Conservation (phyloP, 1,140 invertebrate genomes). For the Oncopeltus fasciatus region DNA sequence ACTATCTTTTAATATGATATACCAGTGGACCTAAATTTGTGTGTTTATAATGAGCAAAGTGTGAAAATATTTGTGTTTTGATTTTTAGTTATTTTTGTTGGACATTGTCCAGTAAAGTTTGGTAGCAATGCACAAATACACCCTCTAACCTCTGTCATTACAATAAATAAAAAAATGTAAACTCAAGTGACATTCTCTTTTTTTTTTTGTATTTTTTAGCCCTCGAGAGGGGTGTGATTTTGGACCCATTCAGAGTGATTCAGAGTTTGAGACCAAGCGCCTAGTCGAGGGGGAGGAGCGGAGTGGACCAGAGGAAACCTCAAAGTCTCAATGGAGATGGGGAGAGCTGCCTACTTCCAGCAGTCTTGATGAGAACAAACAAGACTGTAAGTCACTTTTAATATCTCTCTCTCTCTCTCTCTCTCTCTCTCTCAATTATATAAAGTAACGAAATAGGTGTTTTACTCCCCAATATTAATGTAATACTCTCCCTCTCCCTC, state of each 20-base stretch:
- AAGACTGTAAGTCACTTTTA: conserved; percentile 19
- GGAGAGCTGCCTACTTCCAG: conserved; percentile 68
- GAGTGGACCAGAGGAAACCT: conserved; percentile 26
- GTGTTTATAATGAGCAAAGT: no score
- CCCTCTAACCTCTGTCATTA: no score
- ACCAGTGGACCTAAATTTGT: no score
- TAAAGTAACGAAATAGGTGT: no score
- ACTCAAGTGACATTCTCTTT: not conserved
- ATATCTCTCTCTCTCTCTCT: not conserved
- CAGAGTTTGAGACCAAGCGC: conserved; percentile 71
- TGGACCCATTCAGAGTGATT: conserved; percentile 81
- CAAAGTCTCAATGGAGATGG: conserved; percentile 80
- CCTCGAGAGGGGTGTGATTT: not conserved
- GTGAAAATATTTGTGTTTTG: no score
- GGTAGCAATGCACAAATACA: no score
- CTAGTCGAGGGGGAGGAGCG: conserved; percentile 31
- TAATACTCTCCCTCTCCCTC: no score
- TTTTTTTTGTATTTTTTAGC: not conserved
- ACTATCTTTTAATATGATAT: no score
- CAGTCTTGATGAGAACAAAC: conserved; percentile 16
- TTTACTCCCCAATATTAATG: no score
- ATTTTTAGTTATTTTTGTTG: no score
- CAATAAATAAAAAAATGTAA: not conserved
- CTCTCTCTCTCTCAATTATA: not conserved
- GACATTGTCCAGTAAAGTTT: no score